Conservation (phyloP, 2,797 vertebrate genomes). For the Echeneis naucrates region DNA sequence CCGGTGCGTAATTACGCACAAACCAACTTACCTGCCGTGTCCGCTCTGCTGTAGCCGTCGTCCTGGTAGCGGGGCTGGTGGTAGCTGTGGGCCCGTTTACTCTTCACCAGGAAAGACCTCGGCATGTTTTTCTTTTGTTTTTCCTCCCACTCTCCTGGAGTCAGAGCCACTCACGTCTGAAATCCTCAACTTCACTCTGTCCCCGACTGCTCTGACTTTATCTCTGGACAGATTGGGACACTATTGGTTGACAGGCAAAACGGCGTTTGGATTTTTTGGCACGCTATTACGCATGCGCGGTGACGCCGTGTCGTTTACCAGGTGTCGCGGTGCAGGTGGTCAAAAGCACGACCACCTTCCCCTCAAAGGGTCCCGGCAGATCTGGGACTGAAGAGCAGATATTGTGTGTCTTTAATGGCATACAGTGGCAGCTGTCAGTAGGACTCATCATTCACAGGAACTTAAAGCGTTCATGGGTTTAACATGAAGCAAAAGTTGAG, state of each 20-base stretch:
- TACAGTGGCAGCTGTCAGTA: not conserved
- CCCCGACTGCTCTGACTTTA: slow-evolving; percentile 73
- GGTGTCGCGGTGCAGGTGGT: slow-evolving; percentile 83
- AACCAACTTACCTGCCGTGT: slow-evolving; percentile 89
- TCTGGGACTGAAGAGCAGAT: slow-evolving; percentile 32
- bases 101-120: slow-evolving; percentile 97
- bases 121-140: slow-evolving; percentile 84
- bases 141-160: slow-evolving; percentile 7
- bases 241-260: slow-evolving; percentile 76
- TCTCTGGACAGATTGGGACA: slow-evolving; percentile 82
- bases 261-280: slow-evolving; percentile 73
- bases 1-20: slow-evolving; percentile 60
- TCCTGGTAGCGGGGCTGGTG: slow-evolving; percentile 91
- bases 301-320: slow-evolving; percentile 82
- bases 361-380: slow-evolving; percentile 15
- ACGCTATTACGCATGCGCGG: slow-evolving; percentile 85
- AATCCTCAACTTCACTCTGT: slow-evolving; percentile 54
- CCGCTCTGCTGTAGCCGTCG: slow-evolving; percentile 86
- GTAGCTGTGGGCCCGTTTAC: slow-evolving; percentile 98
- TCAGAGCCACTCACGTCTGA: slow-evolving; percentile 26
- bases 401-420: slow-evolving; percentile 13
- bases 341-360: slow-evolving; percentile 38
- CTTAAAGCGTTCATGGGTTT: not conserved
- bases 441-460: slow-evolving; percentile 10
- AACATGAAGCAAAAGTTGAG: not conserved